Conservation (phyloP, 2,113 vertebrate species). For the Albula goreensis region DNA sequence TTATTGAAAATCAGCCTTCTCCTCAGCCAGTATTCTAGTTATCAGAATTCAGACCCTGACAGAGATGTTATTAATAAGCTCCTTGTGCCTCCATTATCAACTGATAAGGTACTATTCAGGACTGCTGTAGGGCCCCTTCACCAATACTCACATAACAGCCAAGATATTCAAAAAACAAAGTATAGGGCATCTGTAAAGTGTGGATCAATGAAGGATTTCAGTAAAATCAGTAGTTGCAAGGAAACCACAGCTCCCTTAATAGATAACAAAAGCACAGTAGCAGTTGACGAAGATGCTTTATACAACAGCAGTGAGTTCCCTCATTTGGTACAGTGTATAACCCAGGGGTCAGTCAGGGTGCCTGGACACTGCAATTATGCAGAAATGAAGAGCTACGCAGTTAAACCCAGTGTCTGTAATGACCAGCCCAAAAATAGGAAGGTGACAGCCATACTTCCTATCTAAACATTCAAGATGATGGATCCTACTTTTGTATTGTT, state of each 20-base stretch:
- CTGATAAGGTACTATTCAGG: not conserved
- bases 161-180: not conserved
- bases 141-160: not conserved
- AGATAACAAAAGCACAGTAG: slow-evolving; percentile 29
- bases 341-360: not conserved
- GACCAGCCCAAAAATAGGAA: not conserved
- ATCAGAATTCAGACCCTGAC: slow-evolving; percentile 42
- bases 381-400: not conserved
- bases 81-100: slow-evolving; percentile 25
- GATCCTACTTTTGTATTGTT: not conserved
- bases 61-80: slow-evolving; percentile 53
- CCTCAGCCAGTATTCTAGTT: slow-evolving; percentile 27
- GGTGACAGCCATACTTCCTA: not conserved
- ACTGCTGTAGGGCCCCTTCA: slow-evolving; percentile 13
- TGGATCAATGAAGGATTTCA: not conserved
- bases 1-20: slow-evolving; percentile 39
- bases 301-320: not conserved
- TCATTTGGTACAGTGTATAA: not conserved
- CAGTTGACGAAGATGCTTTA: not conserved
- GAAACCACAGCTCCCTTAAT: slow-evolving; percentile 46
- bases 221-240: not conserved
- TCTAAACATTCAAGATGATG: slow-evolving; percentile 1
- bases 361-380: not conserved
- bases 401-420: not conserved
- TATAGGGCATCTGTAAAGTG: not conserved